Base-by-base conservation (phyloP, 53 echinoderm and acorn worm species). In the Apostichopus leukothele region DNA sequence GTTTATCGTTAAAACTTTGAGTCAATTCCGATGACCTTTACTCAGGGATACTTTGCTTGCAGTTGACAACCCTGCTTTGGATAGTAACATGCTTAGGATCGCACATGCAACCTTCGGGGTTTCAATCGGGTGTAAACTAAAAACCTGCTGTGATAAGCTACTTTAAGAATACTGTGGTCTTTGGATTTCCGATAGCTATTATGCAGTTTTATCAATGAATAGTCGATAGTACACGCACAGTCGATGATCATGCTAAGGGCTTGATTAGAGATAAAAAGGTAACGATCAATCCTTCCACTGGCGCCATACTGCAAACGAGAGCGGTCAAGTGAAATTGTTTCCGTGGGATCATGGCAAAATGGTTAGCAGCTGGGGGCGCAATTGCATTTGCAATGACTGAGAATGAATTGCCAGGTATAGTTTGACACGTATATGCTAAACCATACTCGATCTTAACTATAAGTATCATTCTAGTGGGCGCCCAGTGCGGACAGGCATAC, bases 71-170 rank as follows among this genome's bases (percentile, higher is more conserved):
- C 39, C 39, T 39, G 39, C 39, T 39, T 39, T 39, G 39, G 39
- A 39, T 39, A 39, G 39, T 39, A 39, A 39, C 39, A 39, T 39
- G 39, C 39, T 39, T 39, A 39, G 39, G 39, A 39, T 39, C 39
- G 39, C 39, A 39, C 39, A 39, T 39, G 39, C 39, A 39, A 39
- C 39, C 39, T 39, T 39, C 63, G 63, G 63, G 11, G 63, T 63
- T 11, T 7, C 12, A 13, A 63, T 63, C 5, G 4, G 63, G 63
- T 9, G 11, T 11, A 63, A 63, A 63, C 11, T 13, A 63, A 63
- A 71, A 71, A 71, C 71, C 71, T 71, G 71, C 71, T 71, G 71
- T 71, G 71, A 16, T 71, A 71, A 71, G 71, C 71, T 71, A 71
- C 71, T 71, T 71, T 71, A 71, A 18, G 18, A 71, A 16, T 16